Evolutionary conservation across 1,140 invertebrate species (phyloP).

Genomic region (Scaptomyza pallida): DNA sequence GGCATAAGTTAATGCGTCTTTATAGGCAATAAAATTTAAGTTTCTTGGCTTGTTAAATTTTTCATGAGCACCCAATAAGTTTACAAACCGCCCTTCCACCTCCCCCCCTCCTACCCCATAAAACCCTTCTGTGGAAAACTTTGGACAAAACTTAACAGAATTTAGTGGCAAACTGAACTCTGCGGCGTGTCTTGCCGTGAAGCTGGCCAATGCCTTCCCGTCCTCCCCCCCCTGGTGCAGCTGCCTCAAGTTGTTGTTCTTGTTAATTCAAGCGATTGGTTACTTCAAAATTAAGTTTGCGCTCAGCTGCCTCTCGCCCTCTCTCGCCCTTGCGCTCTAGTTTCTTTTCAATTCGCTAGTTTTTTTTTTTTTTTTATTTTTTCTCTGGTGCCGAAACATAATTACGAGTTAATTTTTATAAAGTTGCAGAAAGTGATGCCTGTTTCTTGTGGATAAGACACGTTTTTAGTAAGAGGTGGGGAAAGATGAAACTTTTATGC

Average conservation of each 20-base stretch:
- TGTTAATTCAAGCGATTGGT: constrained; percentile 76
- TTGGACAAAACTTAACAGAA: constrained; percentile 72
- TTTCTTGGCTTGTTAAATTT: constrained; percentile 72
- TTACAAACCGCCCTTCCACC: constrained; percentile 17
- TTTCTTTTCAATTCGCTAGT: too few species aligned
- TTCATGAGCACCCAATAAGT: constrained; percentile 70
- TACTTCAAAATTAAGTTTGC: constrained; percentile 71
- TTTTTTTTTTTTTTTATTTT: constrained; percentile 20
- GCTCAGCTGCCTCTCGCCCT: constrained; percentile 39
- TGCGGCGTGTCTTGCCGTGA: too few species aligned
- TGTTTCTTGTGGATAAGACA: constrained; percentile 4
- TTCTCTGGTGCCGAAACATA: constrained; percentile 52
- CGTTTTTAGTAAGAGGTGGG: not conserved
- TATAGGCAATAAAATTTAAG: constrained; percentile 83
- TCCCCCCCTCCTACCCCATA: not conserved
- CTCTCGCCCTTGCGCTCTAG: constrained; percentile 26
- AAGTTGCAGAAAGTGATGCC: constrained; percentile 1
- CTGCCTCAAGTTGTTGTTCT: constrained; percentile 57
- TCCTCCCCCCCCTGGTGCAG: not conserved
- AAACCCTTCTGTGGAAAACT: constrained; percentile 47
- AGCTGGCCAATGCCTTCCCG: constrained; percentile 50
- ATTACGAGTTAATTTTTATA: constrained; percentile 73
- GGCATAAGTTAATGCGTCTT: constrained; percentile 79
- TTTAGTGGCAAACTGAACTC: constrained; percentile 65
- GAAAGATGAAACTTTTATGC: not conserved